A percentile compares a stretch with the other conserved stretches of the same genome.
phyloP scores from a whole-genome alignment of 2,113 vertebrate genomes.

The Coregonus clupeaformis region DNA sequence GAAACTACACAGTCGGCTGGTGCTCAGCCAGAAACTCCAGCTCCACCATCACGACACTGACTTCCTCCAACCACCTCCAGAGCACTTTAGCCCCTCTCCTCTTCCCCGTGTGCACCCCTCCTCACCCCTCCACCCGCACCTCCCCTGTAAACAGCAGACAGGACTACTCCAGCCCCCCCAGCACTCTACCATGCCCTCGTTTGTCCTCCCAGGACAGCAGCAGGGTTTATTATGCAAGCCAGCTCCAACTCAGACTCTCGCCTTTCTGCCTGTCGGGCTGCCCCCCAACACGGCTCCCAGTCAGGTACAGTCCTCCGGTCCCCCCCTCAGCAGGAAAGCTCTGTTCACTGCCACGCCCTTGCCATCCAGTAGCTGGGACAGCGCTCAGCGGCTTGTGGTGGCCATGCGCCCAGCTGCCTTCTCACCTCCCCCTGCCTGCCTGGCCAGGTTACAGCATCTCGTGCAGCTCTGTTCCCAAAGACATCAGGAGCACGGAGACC shows the following conservation, averaged over 20 bases:
- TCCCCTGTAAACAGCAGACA: conserved; percentile 63
- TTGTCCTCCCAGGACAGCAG: conserved; percentile 80
- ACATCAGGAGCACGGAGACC: conserved; percentile 86
- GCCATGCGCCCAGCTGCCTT: conserved; percentile 90
- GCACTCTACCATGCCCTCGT: conserved; percentile 72
- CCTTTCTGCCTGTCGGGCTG: conserved; percentile 87
- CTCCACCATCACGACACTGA: conserved; percentile 77
- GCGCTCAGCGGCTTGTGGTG: conserved; percentile 80
- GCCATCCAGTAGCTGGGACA: conserved; percentile 52
- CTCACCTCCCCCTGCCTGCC: conserved; percentile 85
- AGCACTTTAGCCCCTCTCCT: conserved; percentile 93
- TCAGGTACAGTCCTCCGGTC: conserved; percentile 84
- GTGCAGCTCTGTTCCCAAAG: conserved; percentile 92
- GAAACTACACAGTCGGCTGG: conserved; percentile 89
- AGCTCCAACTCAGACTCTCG: conserved; percentile 89
- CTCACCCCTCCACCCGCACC: conserved; percentile 61
- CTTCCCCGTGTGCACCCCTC: conserved; percentile 67
- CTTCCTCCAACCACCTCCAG: conserved; percentile 86
- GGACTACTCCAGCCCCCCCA: conserved; percentile 63
- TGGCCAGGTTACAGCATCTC: conserved; percentile 92
- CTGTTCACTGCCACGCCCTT: conserved; percentile 74
- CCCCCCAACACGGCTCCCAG: conserved; percentile 80
- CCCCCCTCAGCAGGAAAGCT: conserved; percentile 83
- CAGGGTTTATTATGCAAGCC: conserved; percentile 95
- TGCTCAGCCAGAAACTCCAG: conserved; percentile 83